phyloP scores from a whole-genome alignment of 2,797 vertebrate genomes.

The Pempheris klunzingeri region DNA sequence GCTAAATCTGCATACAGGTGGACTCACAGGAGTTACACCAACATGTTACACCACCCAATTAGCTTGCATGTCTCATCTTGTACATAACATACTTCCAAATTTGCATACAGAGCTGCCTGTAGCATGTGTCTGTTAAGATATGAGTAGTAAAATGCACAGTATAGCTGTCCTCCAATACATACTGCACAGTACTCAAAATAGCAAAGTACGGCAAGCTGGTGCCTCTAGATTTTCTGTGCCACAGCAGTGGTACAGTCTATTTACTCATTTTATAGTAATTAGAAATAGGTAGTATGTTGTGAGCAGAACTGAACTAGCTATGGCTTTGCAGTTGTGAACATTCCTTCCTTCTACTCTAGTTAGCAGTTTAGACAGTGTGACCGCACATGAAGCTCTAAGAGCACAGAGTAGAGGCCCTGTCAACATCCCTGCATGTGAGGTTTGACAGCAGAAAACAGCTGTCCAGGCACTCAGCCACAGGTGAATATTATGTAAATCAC shows the following conservation, averaged over 20 bases:
- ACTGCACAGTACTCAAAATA: background rate
- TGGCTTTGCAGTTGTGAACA: too few species aligned
- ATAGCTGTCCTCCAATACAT: background rate
- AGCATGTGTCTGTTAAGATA: background rate
- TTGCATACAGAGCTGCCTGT: slow-evolving; percentile 1
- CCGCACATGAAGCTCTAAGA: background rate
- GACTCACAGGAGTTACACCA: background rate
- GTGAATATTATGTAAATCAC: slow-evolving; percentile 11
- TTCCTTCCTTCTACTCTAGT: background rate
- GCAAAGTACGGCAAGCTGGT: background rate
- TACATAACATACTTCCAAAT: background rate
- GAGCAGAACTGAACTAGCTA: background rate
- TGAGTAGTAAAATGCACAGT: background rate
- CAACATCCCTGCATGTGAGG: background rate
- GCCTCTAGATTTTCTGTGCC: background rate
- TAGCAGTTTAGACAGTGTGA: background rate
- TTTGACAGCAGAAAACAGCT: slow-evolving; percentile 9
- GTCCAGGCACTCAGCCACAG: background rate
- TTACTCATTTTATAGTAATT: background rate
- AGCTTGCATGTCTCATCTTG: background rate
- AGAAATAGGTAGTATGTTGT: background rate
- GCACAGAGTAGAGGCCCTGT: background rate
- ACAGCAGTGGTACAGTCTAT: background rate
- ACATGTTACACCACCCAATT: background rate
- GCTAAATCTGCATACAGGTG: background rate